Evolutionary conservation across 2,888 invertebrate genomes (phyloP).

Genomic region (Melikaiella ostensackeni): DNA sequence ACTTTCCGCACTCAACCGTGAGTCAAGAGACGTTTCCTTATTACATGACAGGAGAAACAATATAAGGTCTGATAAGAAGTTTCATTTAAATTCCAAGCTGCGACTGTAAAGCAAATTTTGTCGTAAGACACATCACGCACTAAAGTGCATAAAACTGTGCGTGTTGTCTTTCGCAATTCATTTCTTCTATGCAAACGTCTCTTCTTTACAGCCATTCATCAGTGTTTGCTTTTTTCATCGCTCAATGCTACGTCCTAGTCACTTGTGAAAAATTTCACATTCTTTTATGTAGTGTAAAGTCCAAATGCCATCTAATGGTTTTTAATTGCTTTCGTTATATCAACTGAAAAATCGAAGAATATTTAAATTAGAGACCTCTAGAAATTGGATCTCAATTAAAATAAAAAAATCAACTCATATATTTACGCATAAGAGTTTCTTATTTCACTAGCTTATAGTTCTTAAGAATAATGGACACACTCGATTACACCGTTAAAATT

Average conservation of each 20-base stretch:
- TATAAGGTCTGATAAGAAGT: constrained; percentile 9
- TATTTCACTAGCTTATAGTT: too few species aligned
- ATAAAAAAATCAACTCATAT: not conserved
- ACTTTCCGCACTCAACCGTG: constrained; percentile 17
- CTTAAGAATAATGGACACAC: too few species aligned
- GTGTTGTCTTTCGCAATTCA: constrained; percentile 7
- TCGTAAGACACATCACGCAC: not conserved
- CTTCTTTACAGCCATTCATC: not conserved
- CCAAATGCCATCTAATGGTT: not conserved
- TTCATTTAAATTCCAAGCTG: not conserved
- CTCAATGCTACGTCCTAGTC: not conserved
- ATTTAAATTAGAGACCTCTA: not conserved
- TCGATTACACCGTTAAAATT: too few species aligned
- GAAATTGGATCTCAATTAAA: not conserved
- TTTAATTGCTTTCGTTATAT: not conserved
- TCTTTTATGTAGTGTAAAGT: not conserved
- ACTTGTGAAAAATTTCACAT: not conserved
- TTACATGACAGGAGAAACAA: not conserved
- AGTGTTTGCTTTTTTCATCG: not conserved
- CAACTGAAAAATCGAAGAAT: not conserved
- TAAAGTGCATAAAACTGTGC: not conserved
- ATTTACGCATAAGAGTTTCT: too few species aligned
- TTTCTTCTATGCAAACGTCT: not conserved
- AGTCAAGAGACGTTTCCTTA: constrained; percentile 16
- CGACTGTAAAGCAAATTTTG: not conserved